phyloP scores from a whole-genome alignment of 2,888 invertebrate genomes.

The Hyposoter dolosus region DNA sequence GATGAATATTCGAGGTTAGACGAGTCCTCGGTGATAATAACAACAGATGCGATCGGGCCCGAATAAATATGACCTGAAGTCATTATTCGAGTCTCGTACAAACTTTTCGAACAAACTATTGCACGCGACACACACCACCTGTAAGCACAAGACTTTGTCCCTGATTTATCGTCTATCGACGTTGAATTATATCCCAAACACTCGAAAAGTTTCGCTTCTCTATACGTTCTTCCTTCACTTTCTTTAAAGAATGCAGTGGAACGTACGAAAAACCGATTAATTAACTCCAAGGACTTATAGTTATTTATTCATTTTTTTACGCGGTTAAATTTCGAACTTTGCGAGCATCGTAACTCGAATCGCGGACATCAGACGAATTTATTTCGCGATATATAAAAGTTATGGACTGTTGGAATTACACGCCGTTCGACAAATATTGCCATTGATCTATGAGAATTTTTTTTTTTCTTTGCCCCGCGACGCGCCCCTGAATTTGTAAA shows the following conservation, averaged over 20 bases:
- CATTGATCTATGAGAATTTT: slow-evolving; percentile 2
- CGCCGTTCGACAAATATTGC: slow-evolving; percentile 19
- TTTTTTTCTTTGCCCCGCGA: slow-evolving; percentile 1
- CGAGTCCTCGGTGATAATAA: slow-evolving; percentile 52
- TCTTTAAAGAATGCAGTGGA: slow-evolving; percentile 27
- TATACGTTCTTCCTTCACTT: background rate
- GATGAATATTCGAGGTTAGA: slow-evolving; percentile 37
- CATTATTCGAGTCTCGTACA: slow-evolving; percentile 35
- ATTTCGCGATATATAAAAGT: background rate
- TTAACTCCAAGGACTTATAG: background rate
- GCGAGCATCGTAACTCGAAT: slow-evolving; percentile 2
- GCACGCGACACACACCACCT: slow-evolving; percentile 2
- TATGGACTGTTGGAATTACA: background rate
- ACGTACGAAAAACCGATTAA: background rate
- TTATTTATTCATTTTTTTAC: slow-evolving; percentile 32
- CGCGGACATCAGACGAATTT: slow-evolving; percentile 1
- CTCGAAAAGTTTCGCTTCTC: slow-evolving; percentile 17
- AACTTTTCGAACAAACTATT: slow-evolving; percentile 15
- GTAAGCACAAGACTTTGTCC: slow-evolving; percentile 39
- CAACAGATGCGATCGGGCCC: slow-evolving; percentile 45
- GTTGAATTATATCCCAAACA: slow-evolving; percentile 54
- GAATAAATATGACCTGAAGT: slow-evolving; percentile 29
- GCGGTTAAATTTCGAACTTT: background rate
- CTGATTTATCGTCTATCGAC: slow-evolving; percentile 36
- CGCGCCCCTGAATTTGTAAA: slow-evolving; percentile 12